Evolutionary conservation across 2,797 vertebrate species (phyloP), one percentile per base, ranked within the genome.

Genomic region (Paratrypauchen microcephalus): DNA sequence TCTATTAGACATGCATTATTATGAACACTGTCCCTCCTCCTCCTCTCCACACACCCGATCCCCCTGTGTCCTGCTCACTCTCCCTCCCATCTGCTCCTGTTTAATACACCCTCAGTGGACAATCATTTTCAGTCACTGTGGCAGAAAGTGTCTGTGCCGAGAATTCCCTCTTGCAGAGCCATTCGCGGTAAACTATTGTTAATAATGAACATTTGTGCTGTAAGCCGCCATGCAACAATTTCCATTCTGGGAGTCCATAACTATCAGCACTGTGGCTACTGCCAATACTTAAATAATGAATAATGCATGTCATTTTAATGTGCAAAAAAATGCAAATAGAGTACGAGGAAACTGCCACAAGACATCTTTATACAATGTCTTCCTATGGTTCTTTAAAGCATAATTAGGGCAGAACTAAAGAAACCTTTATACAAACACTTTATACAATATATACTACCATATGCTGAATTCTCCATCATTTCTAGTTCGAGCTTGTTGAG

Each of bases 21-120:
- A n/a, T 9, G 36, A 48, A 69, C 50, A 56, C 32, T 48, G 12
- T 66, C 77, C 60, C 64, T 69, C 78, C 75, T 69, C 78, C 75
- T 77, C 81, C 73, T 80, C 81, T 72, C 75, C 84, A 79, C 81
- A 81, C 76, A 70, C 72, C 61, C 74, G 36, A 69, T 71, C 78
- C 80, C 83, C 83, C 69, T 2, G 63, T 74, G 84, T 84, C 81
- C 78, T 78, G 65, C 81, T 87, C 82, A 56, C 82, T 69, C 76
- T 50, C 83, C 32, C 77, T 80, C 80, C 84, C 87, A 88, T 90
- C 86, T 88, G 88, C 71, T 88, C 76, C 72, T 77, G 72, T 77
- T 84, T 80, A 74, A 85, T 83, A 83, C 80, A 80, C 83, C 77
- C 83, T 85, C 73, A 70, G 88, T 28, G 57, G 62, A 80, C 82